Evolutionary conservation across 2,113 vertebrate species (phyloP).

Genomic region (Anas platyrhynchos): DNA sequence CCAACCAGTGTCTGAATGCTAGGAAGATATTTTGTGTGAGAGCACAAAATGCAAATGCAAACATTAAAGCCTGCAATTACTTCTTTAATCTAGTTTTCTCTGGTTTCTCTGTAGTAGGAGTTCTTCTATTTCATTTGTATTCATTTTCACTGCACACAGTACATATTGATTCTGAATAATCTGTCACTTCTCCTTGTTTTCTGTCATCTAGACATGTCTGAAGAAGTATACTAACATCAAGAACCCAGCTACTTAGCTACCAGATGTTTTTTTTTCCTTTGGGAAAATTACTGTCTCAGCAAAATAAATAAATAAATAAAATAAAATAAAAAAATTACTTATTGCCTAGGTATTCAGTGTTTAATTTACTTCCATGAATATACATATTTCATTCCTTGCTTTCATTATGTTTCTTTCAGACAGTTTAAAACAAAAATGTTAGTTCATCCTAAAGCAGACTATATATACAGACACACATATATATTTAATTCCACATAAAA

Average conservation of each 20-base stretch:
- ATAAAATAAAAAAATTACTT: neutral
- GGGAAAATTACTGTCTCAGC: neutral
- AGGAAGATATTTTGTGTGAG: neutral
- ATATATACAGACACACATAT: neutral
- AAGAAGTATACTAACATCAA: conserved; percentile 25
- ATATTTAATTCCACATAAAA: neutral
- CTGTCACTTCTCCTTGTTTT: neutral
- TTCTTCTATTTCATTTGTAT: neutral
- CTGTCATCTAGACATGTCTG: neutral
- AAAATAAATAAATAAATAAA: neutral
- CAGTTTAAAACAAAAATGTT: neutral
- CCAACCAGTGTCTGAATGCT: neutral
- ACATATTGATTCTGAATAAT: neutral
- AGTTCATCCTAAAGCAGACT: neutral
- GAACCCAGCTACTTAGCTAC: neutral
- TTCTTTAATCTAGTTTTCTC: neutral
- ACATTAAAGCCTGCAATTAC: neutral
- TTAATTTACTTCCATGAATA: neutral
- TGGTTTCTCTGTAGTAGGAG: neutral
- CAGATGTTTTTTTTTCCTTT: conserved; percentile 9
- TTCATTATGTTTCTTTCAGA: neutral
- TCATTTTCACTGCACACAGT: neutral
- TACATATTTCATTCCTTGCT: neutral
- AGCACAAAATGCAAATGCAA: neutral
- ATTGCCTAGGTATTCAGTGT: neutral